phyloP scores from a whole-genome alignment of 1,140 invertebrate species.

The Samia ricini region DNA sequence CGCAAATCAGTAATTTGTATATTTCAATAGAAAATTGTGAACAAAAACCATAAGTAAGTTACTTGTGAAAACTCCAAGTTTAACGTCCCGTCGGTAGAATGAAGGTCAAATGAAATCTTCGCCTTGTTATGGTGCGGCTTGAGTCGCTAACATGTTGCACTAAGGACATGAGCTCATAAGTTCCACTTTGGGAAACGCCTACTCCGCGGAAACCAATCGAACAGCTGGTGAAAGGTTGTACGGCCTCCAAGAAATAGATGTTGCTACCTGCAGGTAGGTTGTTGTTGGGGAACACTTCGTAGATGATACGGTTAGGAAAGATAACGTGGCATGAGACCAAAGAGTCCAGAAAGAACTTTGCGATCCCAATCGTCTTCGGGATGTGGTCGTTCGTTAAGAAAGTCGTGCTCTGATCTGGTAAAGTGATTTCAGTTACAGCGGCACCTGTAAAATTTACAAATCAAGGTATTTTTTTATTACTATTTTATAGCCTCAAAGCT shows the following conservation, averaged over 20 bases:
- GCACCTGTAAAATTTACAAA: constrained; percentile 35
- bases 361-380: constrained; percentile 30
- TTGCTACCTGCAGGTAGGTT: constrained; percentile 24
- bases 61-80: background rate
- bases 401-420: constrained; percentile 21
- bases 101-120: constrained; percentile 38
- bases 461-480: too few relatives aligned
- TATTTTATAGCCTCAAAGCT: too few relatives aligned
- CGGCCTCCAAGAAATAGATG: constrained; percentile 22
- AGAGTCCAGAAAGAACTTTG: constrained; percentile 33
- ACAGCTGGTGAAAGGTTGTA: constrained; percentile 36
- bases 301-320: constrained; percentile 33
- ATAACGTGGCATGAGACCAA: constrained; percentile 37
- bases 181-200: constrained; percentile 34
- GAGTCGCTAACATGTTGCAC: constrained; percentile 27
- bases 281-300: constrained; percentile 40
- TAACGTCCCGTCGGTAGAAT: constrained; percentile 7
- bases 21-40: background rate
- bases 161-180: constrained; percentile 41
- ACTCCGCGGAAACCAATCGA: constrained; percentile 33
- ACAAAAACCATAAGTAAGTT: background rate
- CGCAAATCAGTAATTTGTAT: background rate
- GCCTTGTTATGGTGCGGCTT: constrained; percentile 29
- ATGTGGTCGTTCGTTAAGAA: constrained; percentile 33
- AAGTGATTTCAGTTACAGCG: constrained; percentile 29